Evolutionary conservation across 2,113 vertebrate species (phyloP).

Genomic region (Myrmecophaga tridactyla): DNA sequence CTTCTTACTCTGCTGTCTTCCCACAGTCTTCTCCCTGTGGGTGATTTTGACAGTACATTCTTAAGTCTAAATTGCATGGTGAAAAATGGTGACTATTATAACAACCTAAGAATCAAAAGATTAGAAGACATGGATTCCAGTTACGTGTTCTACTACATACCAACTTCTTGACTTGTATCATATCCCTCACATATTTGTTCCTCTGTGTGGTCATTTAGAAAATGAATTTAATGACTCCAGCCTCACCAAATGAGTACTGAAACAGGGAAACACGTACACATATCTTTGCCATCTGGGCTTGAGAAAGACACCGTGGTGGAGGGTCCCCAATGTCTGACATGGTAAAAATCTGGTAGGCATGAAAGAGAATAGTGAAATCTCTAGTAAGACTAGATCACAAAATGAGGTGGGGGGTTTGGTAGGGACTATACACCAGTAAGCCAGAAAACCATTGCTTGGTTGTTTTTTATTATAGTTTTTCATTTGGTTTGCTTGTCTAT

Average conservation of each 20-base stretch:
- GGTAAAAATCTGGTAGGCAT: background rate
- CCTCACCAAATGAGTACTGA: background rate
- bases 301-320: background rate
- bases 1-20: too few relatives aligned
- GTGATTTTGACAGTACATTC: background rate
- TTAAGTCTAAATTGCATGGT: background rate
- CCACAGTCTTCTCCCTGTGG: too few relatives aligned
- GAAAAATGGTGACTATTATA: background rate
- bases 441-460: background rate
- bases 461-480: background rate
- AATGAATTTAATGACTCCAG: background rate
- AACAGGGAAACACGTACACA: background rate
- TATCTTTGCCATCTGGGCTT: background rate
- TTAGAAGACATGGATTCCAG: background rate
- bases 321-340: rapidly evolving
- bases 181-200: background rate
- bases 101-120: background rate
- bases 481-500: background rate
- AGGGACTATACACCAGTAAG: background rate
- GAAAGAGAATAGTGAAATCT: background rate
- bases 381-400: background rate
- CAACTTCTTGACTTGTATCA: background rate
- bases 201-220: background rate
- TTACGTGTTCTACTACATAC: background rate
- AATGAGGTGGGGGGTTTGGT: rapidly evolving